Evolutionary conservation across 2,888 invertebrate species (phyloP), one percentile per base, ranked within the genome.

Genomic region (Cantharis nigra): DNA sequence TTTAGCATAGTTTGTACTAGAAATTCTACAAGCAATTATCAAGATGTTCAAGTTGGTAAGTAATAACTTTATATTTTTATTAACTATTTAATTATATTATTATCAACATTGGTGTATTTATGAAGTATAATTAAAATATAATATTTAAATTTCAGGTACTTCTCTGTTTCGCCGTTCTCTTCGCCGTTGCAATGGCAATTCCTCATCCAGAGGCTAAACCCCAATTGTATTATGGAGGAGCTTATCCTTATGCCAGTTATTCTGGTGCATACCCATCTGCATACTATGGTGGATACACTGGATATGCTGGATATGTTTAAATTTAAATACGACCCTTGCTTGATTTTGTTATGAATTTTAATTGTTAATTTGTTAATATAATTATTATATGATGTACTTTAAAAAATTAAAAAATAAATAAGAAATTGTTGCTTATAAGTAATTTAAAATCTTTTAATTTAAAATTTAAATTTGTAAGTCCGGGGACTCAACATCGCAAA

Each of bases 111-210:
- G 20, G 20, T 20, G 1, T 20, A 20, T 20, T 20, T 20, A 20
- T 20, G 20, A 20, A 20, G 3, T 2, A 18, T 3, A 20, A 20
- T 20, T 3, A 3, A 30, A 30, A 30, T 30, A 26, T 30, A 10
- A 30, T 10, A 9, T 26, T 26, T 26, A 9, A 26, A 26, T 69
- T 63, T 14, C 83, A 86, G n/a, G 87, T 91, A 91, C 87, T 91
- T 85, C 86, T 90, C 70, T 83, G 91, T 84, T 69, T 75, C 73
- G 75, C 78, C 71, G 87, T 76, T 16, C 64, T 91, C 85, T 91
- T 91, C 80, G 85, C 91, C 81, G 83, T 91, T 89, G 91, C 91
- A 73, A 87, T 90, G 84, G 91, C 91, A 70, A 89, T 90, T 84
- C 91, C 91, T 87, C 85, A 85, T 3, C 79, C 89, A 87, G 70